Conservation (phyloP, 2,888 invertebrate genomes). For the Cylindroiulus punctatus region DNA sequence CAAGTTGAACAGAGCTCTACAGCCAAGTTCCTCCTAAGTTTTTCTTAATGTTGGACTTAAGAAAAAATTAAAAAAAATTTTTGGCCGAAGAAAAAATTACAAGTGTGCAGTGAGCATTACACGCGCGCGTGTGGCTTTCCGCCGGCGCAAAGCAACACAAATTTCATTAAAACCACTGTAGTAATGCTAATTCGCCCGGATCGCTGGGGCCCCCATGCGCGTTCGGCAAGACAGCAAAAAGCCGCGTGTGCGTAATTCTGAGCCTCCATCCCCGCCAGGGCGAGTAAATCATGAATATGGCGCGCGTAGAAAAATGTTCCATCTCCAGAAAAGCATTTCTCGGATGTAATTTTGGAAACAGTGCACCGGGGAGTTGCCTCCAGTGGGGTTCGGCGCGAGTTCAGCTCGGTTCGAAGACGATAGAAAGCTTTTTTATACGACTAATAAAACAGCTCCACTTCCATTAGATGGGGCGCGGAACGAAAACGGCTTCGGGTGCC, state of each 20-base stretch:
- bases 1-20: too few species aligned
- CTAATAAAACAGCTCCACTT: constrained; percentile 20
- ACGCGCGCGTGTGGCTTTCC: too few species aligned
- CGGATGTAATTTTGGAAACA: background rate
- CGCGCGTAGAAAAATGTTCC: background rate
- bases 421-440: constrained; percentile 38
- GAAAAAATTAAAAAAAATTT: too few species aligned
- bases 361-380: constrained; percentile 16
- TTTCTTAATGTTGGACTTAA: too few species aligned
- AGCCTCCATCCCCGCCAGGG: background rate
- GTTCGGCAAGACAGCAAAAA: background rate
- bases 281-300: constrained; percentile 15
- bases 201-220: background rate
- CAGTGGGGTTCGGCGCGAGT: constrained; percentile 1
- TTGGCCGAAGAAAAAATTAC: too few species aligned
- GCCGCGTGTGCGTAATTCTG: background rate
- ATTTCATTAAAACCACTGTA: constrained; percentile 15
- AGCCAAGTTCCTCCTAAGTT: too few species aligned
- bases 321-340: background rate
- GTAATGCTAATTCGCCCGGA: constrained; percentile 27
- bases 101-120: too few species aligned
- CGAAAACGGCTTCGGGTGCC: constrained; percentile 28
- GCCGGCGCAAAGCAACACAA: background rate
- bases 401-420: background rate
- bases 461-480: background rate